phyloP scores from a whole-genome alignment of 2,888 invertebrate species.

The Napeogenes inachia region DNA sequence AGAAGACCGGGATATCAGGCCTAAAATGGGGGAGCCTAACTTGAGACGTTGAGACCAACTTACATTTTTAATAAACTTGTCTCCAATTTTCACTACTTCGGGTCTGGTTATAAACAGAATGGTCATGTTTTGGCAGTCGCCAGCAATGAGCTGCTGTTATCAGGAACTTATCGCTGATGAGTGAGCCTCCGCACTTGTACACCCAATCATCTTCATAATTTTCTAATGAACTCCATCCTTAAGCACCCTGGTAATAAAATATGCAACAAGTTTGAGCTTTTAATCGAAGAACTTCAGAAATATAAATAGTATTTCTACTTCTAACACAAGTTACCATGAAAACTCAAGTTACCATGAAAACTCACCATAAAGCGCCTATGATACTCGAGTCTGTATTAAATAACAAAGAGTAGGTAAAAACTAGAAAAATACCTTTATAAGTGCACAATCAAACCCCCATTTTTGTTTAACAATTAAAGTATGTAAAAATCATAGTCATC shows the following conservation, averaged over 20 bases:
- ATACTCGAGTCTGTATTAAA: background rate
- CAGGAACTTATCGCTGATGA: conserved; percentile 10
- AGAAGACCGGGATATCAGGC: no score
- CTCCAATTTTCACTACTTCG: conserved; percentile 11
- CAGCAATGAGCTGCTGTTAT: conserved; percentile 9
- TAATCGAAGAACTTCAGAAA: background rate
- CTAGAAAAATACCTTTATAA: background rate
- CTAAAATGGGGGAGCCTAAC: background rate
- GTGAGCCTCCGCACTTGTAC: conserved; percentile 10
- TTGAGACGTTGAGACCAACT: background rate
- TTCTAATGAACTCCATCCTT: conserved; percentile 12
- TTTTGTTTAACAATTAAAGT: background rate
- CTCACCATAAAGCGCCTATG: conserved; percentile 8
- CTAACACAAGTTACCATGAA: conserved; percentile 5
- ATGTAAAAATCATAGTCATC: no score
- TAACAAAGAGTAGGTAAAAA: background rate
- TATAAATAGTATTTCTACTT: background rate
- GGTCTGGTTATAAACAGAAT: background rate
- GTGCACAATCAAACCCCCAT: no score
- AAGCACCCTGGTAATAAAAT: conserved; percentile 10
- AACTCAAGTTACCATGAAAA: conserved; percentile 2
- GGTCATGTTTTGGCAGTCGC: background rate
- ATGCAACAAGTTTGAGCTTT: background rate
- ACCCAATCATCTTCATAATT: conserved; percentile 4
- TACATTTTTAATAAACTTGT: conserved; percentile 10